Evolutionary conservation across 2,113 vertebrate genomes (phyloP).

Genomic region (Ellobius talpinus): DNA sequence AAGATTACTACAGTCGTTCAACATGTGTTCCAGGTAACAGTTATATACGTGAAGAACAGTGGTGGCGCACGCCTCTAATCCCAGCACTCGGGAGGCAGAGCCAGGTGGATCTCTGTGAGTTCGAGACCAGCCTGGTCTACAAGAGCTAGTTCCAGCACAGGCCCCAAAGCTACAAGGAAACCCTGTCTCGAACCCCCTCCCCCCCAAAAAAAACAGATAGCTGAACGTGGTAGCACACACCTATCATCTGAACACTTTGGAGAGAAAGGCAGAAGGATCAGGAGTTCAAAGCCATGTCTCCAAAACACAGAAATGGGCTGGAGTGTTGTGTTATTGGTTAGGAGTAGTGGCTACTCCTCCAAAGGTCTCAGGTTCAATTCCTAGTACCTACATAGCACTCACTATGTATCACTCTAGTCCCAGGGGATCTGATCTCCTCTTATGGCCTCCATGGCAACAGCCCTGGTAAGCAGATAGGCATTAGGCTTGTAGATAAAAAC

Average conservation of each 20-base stretch:
- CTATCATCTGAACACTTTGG: neutral
- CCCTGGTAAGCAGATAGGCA: neutral
- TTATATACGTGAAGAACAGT: slow-evolving; percentile 45
- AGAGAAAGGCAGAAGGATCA: neutral
- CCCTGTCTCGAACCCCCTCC: too few relatives aligned
- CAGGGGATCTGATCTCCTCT: neutral
- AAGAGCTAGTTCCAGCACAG: too few relatives aligned
- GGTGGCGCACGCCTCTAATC: neutral
- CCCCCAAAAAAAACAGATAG: neutral
- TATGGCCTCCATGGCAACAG: too few relatives aligned
- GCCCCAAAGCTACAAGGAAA: too few relatives aligned
- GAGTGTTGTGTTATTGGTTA: neutral
- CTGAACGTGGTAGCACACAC: neutral
- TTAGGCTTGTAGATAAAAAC: neutral
- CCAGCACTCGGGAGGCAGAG: neutral
- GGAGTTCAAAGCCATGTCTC: neutral
- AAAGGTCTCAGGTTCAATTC: neutral
- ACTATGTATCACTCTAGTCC: neutral
- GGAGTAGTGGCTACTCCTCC: neutral
- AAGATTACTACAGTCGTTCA: slow-evolving; percentile 77
- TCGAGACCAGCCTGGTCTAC: too few relatives aligned
- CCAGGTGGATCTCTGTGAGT: too few relatives aligned
- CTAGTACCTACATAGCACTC: neutral
- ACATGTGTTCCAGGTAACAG: slow-evolving; percentile 86
- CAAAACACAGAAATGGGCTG: neutral